Percentiles rank a stretch among this genome's conserved stretches.
Conservation (phyloP, 2,888 invertebrate genomes). For the Oxyscelio sp. region DNA sequence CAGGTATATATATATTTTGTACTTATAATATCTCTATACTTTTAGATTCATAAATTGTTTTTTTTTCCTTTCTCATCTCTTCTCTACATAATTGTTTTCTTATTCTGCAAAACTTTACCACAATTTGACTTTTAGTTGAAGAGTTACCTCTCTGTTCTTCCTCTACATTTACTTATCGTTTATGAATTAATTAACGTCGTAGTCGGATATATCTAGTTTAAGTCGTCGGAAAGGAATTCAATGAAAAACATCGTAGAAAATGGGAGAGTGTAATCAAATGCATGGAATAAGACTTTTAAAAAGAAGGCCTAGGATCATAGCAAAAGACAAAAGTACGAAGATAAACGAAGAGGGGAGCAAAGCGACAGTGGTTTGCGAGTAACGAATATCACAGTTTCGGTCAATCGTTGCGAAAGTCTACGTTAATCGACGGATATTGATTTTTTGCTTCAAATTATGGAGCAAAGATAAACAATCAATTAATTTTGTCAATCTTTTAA, state of each 20-base stretch:
- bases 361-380: conserved; percentile 55
- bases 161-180: conserved; percentile 38
- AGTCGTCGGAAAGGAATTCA: conserved; percentile 48
- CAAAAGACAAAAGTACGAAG: conserved; percentile 10
- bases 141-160: conserved; percentile 19
- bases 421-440: conserved; percentile 41
- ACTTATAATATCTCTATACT: conserved; percentile 71
- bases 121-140: conserved; percentile 44
- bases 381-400: conserved; percentile 58
- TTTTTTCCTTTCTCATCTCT: conserved; percentile 16
- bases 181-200: conserved; percentile 55
- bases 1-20: conserved; percentile 74
- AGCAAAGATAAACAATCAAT: neutral
- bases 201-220: conserved; percentile 30
- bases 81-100: conserved; percentile 20
- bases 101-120: conserved; percentile 44
- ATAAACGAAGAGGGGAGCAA: conserved; percentile 41
- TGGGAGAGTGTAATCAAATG: conserved; percentile 12
- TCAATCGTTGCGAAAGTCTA: conserved; percentile 30
- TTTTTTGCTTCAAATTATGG: conserved; percentile 2
- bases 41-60: conserved; percentile 40
- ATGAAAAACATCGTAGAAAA: conserved; percentile 56
- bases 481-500: neutral
- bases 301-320: conserved; percentile 2
- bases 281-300: conserved; percentile 16